Base-by-base conservation (phyloP, 2,797 vertebrate genomes). In the Siniperca scherzeri region DNA sequence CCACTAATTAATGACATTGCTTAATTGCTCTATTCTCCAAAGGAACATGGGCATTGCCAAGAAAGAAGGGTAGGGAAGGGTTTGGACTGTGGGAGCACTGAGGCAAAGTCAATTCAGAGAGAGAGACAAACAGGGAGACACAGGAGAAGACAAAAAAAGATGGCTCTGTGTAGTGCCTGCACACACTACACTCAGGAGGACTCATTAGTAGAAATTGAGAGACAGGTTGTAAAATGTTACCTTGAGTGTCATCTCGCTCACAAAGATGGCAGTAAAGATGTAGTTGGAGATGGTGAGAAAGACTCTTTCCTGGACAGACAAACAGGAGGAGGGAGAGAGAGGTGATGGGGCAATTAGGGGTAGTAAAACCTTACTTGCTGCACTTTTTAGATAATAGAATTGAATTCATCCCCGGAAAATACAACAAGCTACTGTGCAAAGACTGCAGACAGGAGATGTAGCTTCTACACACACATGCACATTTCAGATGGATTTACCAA, bases 281-380 rank as follows among this genome's bases (percentile, higher is more conserved):
- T 99, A 99, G 95, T 99, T 99, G 93, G 98, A 99, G 78, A 98
- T 96, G 2, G 97, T 98, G 86, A 99, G 98, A 90, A 99, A 97
- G 78, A 99, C 94, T 77, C 98, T 95, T 83, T 99, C 98, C 98
- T 99, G 89, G 69, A 73, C 67, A 74, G 69, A 82, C n/a, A 70
- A 67, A 88, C 57, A 74, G 25, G 19, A 65, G 33, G 22, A 81
- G 36, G 6, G 22, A 60, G n/a, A 70, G 65, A 61, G 46, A 53
- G 17, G n/a, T 81, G 57, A 87, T 57, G 8, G 46, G 61, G 61
- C 40, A 83, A 83, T 86, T 62, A 85, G 66, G 69, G 50, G 52
- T 33, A 78, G 76, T 92, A 71, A 87, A 88, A 80, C 33, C 36
- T 57, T 68, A 79, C 65, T 87, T 67, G 83, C 14, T 60, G 87